Percentiles rank a stretch among this genome's conserved stretches.
Conservation (phyloP, 2,888 invertebrate genomes). For the Amphipoea oculea region DNA sequence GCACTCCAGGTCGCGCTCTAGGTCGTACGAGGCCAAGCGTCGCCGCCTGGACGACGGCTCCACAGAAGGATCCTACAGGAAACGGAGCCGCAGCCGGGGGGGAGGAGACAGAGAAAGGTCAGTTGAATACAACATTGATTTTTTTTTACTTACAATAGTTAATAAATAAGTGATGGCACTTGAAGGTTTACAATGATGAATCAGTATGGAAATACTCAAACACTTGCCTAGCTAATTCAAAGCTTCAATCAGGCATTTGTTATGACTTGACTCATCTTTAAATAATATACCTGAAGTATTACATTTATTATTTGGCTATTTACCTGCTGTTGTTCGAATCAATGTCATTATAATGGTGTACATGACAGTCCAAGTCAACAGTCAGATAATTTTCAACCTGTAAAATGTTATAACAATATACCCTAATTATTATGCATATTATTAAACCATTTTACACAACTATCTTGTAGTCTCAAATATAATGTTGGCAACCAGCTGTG, state of each 20-base stretch:
- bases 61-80: conserved; percentile 86
- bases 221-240: neutral
- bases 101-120: conserved; percentile 91
- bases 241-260: conserved; percentile 5
- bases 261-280: neutral
- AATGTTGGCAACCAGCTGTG: conserved; percentile 53
- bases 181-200: neutral
- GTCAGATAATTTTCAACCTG: neutral
- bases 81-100: conserved; percentile 87
- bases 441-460: conserved; percentile 8
- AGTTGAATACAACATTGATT: conserved; percentile 65
- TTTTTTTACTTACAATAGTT: neutral
- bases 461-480: conserved; percentile 20
- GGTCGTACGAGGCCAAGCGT: conserved; percentile 92
- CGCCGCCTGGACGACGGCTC: conserved; percentile 92
- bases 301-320: neutral
- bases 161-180: neutral
- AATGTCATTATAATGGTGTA: neutral
- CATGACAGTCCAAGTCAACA: conserved; percentile 3
- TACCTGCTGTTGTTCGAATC: conserved; percentile 8
- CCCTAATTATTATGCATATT: neutral
- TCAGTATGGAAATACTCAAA: neutral
- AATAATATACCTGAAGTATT: conserved; percentile 3
- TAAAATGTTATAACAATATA: conserved; percentile 4
- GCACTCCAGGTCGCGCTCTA: conserved; percentile 90